A percentile compares a stretch with the other conserved stretches of the same genome.
Evolutionary conservation across 2,888 invertebrate species (phyloP).

Genomic region (Drosophila atroscutellata): DNA sequence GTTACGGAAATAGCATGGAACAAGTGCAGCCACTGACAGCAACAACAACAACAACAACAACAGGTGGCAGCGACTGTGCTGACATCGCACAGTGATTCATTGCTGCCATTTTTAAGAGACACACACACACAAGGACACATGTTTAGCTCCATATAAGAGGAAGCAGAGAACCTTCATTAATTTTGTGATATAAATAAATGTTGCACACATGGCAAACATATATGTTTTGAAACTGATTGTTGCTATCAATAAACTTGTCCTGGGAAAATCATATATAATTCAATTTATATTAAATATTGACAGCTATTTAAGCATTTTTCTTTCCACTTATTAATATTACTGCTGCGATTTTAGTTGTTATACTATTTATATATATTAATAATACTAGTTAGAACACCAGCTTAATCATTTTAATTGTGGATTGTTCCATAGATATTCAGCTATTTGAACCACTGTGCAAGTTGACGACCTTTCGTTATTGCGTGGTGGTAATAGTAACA

Average conservation of each 20-base stretch:
- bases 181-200: slow-evolving; percentile 6
- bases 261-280: too few relatives aligned
- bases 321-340: too few relatives aligned
- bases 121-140: neutral
- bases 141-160: too few relatives aligned
- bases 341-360: too few relatives aligned
- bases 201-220: neutral
- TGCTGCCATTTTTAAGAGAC: neutral
- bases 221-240: neutral
- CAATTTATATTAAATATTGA: neutral
- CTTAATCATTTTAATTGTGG: too few relatives aligned
- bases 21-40: slow-evolving; percentile 36
- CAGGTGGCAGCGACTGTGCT: slow-evolving; percentile 56
- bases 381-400: too few relatives aligned
- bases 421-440: too few relatives aligned
- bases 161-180: neutral
- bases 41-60: slow-evolving; percentile 47
- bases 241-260: neutral
- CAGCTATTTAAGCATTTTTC: neutral
- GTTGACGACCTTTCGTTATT: slow-evolving; percentile 12
- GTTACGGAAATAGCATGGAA: slow-evolving; percentile 44
- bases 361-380: too few relatives aligned
- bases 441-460: slow-evolving; percentile 24
- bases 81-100: slow-evolving; percentile 34
- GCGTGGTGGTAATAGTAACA: slow-evolving; percentile 20